phyloP scores from a whole-genome alignment of 1,140 invertebrate species.

The Meloidogyne exigua region DNA sequence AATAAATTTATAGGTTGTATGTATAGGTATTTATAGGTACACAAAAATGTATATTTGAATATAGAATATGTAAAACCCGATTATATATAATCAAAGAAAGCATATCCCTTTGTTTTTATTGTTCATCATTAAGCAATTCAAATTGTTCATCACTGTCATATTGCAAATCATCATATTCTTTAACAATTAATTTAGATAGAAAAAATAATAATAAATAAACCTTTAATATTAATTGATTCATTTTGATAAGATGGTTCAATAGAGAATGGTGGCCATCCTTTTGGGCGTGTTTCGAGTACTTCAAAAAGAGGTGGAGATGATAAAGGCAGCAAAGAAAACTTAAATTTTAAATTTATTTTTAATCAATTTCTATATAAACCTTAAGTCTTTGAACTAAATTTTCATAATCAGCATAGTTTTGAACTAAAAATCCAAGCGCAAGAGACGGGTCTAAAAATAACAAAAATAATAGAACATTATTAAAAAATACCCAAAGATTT shows the following conservation, averaged over 20 bases:
- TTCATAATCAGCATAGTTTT: slow-evolving; percentile 49
- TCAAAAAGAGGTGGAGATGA: slow-evolving; percentile 58
- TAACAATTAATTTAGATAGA: slow-evolving; percentile 17
- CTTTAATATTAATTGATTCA: slow-evolving; percentile 52
- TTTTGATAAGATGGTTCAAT: slow-evolving; percentile 40
- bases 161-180: slow-evolving; percentile 59
- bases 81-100: neutral
- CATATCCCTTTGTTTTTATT: neutral
- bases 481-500: slow-evolving; percentile 40
- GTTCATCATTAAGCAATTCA: slow-evolving; percentile 43
- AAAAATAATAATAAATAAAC: slow-evolving; percentile 25
- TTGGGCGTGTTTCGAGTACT: slow-evolving; percentile 53
- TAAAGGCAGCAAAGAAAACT: slow-evolving; percentile 27
- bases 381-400: slow-evolving; percentile 50
- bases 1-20: no score
- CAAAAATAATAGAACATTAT: neutral
- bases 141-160: slow-evolving; percentile 65
- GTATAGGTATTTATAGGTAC: no score
- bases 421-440: slow-evolving; percentile 53
- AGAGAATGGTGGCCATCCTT: slow-evolving; percentile 56
- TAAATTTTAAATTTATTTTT: slow-evolving; percentile 3
- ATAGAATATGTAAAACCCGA: neutral
- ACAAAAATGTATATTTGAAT: neutral
- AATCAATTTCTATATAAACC: slow-evolving; percentile 18
- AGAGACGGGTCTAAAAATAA: slow-evolving; percentile 53